Conservation (phyloP, 2,113 vertebrate species). For the Felis catus region DNA sequence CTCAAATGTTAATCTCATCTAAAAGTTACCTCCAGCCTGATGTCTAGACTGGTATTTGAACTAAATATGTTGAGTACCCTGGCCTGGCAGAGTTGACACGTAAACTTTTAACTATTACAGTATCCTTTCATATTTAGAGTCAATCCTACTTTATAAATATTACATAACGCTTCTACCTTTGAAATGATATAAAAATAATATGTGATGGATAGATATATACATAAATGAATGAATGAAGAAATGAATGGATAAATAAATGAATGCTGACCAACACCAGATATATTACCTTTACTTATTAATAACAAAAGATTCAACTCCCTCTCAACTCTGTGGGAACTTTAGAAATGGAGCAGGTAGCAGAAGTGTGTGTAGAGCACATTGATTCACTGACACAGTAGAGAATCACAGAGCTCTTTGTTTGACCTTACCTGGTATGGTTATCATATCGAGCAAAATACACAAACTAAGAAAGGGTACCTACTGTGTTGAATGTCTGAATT, state of each 20-base stretch:
- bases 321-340: background rate
- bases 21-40: background rate
- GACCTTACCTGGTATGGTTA: background rate
- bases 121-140: background rate
- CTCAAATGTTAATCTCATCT: background rate
- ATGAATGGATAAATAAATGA: background rate
- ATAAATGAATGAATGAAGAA: background rate
- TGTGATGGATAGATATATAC: background rate
- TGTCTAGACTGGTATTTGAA: background rate
- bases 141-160: background rate
- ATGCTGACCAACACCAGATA: background rate
- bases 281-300: background rate
- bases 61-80: background rate
- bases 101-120: background rate
- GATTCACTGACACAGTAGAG: background rate
- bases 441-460: background rate
- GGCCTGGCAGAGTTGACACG: background rate
- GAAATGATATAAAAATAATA: background rate
- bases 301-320: background rate
- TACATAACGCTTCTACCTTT: background rate
- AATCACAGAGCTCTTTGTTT: background rate
- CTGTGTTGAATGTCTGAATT: background rate
- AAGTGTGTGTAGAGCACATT: background rate
- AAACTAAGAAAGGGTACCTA: background rate
- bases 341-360: background rate